Evolutionary conservation across 1,140 invertebrate genomes (phyloP), one percentile per base, ranked within the genome.

Genomic region (Pseudobourletiella spinata): DNA sequence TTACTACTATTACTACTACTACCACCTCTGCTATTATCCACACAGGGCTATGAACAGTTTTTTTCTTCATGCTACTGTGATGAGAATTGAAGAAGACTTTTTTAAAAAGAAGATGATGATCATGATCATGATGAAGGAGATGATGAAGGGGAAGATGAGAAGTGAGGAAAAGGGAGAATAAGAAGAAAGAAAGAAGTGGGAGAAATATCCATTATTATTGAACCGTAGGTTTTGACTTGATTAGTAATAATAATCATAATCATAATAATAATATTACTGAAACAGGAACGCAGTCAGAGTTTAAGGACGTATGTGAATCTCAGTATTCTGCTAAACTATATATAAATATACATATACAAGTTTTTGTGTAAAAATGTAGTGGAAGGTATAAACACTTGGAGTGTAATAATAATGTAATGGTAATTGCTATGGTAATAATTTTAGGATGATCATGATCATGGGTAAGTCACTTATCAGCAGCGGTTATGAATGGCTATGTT

Each of bases 281-380:
- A 46, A 46, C 44, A 6, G 16, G 48, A 51, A 18, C 48, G 22
- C 48, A 18, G 48, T 51, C 48, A 51, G n/a, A 51, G 24, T 51
- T 51, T 22, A 51, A 22, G 15, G 48, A 51, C 14, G 48, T n/a
- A n/a, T n/a, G n/a, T 51, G 48, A 51, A 51, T 22, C 48, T 51
- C 48, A 51, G 48, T 51, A 51, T 51, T 51, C 48, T 51, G 22
- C 48, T 51, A 18, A 51, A 51, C 14, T 14, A 51, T 25, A 51
- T 51, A 26, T 8, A 51, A 3, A 51, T 51, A 51, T n/a, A n/a
- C n/a, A n/a, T n/a, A n/a, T n/a, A n/a, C n/a, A n/a, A n/a, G n/a
- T n/a, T n/a, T n/a, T n/a, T n/a, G n/a, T n/a, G n/a, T n/a, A n/a
- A n/a, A n/a, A n/a, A n/a, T n/a, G n/a, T n/a, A n/a, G n/a, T n/a